Percentiles rank a stretch among this genome's conserved stretches.
Evolutionary conservation across 2,797 vertebrate genomes (phyloP).

Genomic region (Dicrostonyx torquatus): DNA sequence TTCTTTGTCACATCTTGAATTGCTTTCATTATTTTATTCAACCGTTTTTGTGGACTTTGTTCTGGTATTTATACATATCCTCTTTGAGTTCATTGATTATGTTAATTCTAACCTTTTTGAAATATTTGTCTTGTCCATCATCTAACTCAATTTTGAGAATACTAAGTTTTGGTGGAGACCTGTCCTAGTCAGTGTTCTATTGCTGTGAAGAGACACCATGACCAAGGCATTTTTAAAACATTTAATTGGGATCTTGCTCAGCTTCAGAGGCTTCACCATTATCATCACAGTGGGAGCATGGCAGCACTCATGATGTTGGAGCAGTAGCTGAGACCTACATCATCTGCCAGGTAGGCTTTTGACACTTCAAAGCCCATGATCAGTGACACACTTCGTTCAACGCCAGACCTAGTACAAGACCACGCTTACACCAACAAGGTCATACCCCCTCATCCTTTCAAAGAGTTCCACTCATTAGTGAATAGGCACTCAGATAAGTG

Average conservation of each 20-base stretch:
- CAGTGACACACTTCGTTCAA: not conserved
- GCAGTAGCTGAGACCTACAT: not conserved
- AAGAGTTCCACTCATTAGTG: not conserved
- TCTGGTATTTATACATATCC: not conserved
- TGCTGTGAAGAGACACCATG: not conserved
- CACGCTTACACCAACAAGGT: not conserved
- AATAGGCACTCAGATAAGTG: not conserved
- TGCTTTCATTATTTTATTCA: not conserved
- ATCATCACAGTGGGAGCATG: not conserved
- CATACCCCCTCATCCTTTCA: not conserved
- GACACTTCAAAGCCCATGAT: not conserved
- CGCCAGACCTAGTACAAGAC: not conserved
- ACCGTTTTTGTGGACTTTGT: not conserved
- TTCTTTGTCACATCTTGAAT: not conserved
- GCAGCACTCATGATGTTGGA: not conserved
- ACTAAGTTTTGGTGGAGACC: not conserved
- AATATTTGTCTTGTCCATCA: not conserved
- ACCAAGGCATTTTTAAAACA: not conserved
- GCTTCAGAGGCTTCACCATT: not conserved
- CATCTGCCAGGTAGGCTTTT: not conserved
- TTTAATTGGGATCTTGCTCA: not conserved
- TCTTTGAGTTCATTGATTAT: not conserved
- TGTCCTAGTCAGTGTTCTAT: not conserved
- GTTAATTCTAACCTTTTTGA: not conserved
- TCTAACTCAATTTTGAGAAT: not conserved